A percentile compares a stretch with the other conserved stretches of the same genome.
Evolutionary conservation across 2,888 invertebrate species (phyloP).

Genomic region (Phaonia tiefii): DNA sequence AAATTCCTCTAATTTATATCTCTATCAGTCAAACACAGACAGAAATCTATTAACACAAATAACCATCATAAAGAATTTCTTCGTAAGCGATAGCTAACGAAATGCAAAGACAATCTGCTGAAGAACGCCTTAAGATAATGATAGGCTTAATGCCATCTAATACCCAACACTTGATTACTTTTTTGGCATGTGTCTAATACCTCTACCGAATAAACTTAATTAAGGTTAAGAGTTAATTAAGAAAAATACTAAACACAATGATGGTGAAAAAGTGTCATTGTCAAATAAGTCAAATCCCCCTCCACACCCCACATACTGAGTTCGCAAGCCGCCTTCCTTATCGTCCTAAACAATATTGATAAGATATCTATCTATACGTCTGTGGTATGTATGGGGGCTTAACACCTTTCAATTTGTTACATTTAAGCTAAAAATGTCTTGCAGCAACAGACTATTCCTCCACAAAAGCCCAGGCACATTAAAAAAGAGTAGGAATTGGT

Average conservation of each 20-base stretch:
- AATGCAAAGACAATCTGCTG: no score
- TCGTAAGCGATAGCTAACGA: background rate
- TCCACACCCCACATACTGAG: background rate
- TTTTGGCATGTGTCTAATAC: slow-evolving; percentile 1
- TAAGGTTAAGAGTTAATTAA: slow-evolving; percentile 63
- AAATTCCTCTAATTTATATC: background rate
- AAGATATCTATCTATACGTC: slow-evolving; percentile 32
- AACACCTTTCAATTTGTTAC: slow-evolving; percentile 38
- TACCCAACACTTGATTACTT: slow-evolving; percentile 14
- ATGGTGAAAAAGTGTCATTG: slow-evolving; percentile 24
- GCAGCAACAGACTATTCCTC: background rate
- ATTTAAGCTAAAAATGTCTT: background rate
- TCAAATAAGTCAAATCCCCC: slow-evolving; percentile 16
- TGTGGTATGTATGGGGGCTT: slow-evolving; percentile 47
- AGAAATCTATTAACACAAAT: no score
- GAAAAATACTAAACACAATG: slow-evolving; percentile 25
- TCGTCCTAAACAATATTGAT: slow-evolving; percentile 11
- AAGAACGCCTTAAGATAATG: background rate
- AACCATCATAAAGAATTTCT: no score
- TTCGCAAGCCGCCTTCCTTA: no score
- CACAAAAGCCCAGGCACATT: background rate
- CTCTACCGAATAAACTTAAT: slow-evolving; percentile 46
- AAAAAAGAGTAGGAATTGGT: background rate
- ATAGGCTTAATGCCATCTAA: slow-evolving; percentile 10
- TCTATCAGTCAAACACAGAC: no score